Evolutionary conservation across 1,140 invertebrate genomes (phyloP).

Genomic region (Scaptomyza hsui): DNA sequence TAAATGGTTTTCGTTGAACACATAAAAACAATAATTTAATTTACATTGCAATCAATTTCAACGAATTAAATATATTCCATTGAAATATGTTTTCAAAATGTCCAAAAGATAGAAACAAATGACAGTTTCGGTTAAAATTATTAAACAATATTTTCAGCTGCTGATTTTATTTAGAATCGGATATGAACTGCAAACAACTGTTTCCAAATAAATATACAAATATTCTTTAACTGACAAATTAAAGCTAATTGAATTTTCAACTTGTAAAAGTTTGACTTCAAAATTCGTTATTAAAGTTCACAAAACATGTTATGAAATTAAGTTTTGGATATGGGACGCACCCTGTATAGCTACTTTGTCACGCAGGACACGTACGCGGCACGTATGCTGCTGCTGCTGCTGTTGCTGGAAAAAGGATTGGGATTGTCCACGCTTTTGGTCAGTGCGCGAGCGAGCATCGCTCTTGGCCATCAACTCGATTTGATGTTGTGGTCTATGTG

Average conservation of each 20-base stretch:
- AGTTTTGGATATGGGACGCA: not conserved
- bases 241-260: too few relatives aligned
- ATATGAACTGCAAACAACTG: too few relatives aligned
- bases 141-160: too few relatives aligned
- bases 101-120: too few relatives aligned
- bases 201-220: too few relatives aligned
- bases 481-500: slow-evolving; percentile 68
- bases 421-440: slow-evolving; percentile 61
- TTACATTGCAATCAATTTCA: not conserved
- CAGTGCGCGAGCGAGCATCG: slow-evolving; percentile 24
- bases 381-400: slow-evolving; percentile 48
- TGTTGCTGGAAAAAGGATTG: slow-evolving; percentile 35
- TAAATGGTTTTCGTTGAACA: too few relatives aligned
- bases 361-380: slow-evolving; percentile 67
- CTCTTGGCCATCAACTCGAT: slow-evolving; percentile 66
- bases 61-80: not conserved
- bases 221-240: too few relatives aligned
- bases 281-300: too few relatives aligned
- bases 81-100: not conserved
- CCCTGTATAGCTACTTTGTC: slow-evolving; percentile 63
- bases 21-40: not conserved
- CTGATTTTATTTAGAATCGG: too few relatives aligned
- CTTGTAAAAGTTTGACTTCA: too few relatives aligned
- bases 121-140: too few relatives aligned
- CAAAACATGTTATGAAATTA: not conserved